Evolutionary conservation across 2,113 vertebrate species (phyloP).

Genomic region (Oreochromis niloticus): DNA sequence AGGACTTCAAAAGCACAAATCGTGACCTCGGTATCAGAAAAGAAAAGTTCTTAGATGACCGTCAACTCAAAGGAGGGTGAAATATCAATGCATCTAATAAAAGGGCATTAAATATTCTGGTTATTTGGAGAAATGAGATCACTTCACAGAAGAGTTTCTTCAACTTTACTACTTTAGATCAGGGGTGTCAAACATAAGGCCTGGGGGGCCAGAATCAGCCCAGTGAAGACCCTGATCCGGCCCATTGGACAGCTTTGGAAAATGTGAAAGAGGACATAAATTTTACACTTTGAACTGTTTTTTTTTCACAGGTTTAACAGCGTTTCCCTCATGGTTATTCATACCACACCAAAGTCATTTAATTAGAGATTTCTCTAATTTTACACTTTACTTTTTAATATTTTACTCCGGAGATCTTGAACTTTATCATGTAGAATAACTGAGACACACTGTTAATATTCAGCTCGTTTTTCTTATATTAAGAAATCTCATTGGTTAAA

Average conservation of each 20-base stretch:
- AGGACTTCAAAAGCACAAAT: neutral
- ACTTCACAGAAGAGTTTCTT: neutral
- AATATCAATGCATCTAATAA: neutral
- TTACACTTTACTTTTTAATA: neutral
- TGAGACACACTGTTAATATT: neutral
- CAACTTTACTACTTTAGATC: neutral
- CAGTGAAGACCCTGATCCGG: neutral
- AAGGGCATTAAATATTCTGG: fast-evolving
- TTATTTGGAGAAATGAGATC: neutral
- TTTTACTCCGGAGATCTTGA: neutral
- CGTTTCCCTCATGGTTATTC: neutral
- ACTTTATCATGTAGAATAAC: neutral
- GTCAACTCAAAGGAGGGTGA: neutral
- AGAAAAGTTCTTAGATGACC: neutral
- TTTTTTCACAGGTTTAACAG: too few relatives aligned
- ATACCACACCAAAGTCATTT: neutral
- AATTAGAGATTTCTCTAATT: neutral
- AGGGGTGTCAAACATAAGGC: neutral
- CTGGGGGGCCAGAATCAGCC: fast-evolving
- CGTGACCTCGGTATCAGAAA: neutral
- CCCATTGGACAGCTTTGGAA: neutral
- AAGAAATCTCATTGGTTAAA: neutral
- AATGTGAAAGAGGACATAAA: neutral
- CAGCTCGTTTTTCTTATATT: neutral
- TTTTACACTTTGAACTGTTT: neutral